phyloP scores from a whole-genome alignment of 1,140 invertebrate genomes.

The Cotesia chilonis region DNA sequence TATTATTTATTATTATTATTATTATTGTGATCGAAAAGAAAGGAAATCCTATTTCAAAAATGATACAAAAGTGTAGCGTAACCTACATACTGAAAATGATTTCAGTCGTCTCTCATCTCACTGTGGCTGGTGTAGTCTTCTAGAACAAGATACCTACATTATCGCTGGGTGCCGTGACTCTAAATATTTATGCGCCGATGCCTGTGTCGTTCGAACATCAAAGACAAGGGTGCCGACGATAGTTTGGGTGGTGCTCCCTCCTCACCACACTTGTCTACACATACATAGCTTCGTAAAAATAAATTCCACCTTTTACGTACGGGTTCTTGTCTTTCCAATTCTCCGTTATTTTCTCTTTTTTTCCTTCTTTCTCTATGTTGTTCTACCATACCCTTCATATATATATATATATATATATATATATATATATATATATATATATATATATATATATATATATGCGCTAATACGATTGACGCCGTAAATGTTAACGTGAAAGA shows the following conservation, averaged over 20 bases:
- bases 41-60: no score
- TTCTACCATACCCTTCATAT: background rate
- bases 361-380: background rate
- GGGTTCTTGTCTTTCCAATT: conserved; percentile 17
- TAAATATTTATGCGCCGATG: conserved; percentile 61
- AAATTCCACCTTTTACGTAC: conserved; percentile 48
- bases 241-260: conserved; percentile 25
- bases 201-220: conserved; percentile 59
- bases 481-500: background rate
- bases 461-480: background rate
- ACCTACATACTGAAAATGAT: conserved; percentile 24
- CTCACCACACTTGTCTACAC: conserved; percentile 44
- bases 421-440: background rate
- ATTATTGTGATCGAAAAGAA: no score
- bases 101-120: conserved; percentile 6
- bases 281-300: conserved; percentile 55
- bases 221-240: conserved; percentile 43
- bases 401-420: conserved; percentile 12
- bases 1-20: no score
- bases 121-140: conserved; percentile 3
- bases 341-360: conserved; percentile 7
- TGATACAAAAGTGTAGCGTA: background rate
- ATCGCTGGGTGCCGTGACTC: conserved; percentile 49
- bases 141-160: conserved; percentile 46
- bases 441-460: conserved; percentile 6